phyloP scores from a whole-genome alignment of 1,140 invertebrate genomes.

The Teleogryllus occipitalis region DNA sequence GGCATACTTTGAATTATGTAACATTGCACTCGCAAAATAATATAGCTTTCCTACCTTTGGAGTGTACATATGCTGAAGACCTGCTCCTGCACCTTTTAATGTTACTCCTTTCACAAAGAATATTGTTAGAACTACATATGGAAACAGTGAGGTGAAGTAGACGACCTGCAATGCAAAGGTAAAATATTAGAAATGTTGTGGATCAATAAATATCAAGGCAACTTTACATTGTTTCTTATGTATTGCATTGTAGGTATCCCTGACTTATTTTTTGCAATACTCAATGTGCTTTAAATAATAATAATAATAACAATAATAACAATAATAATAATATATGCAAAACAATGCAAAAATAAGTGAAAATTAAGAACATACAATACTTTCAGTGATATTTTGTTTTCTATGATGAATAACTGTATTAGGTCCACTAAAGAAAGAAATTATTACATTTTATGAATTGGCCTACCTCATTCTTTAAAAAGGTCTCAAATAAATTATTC shows the following conservation, averaged over 20 bases:
- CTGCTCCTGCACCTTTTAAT: constrained; percentile 77
- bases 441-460: too few relatives aligned
- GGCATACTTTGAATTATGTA: too few relatives aligned
- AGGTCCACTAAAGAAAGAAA: too few relatives aligned
- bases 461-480: neutral
- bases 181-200: neutral
- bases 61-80: constrained; percentile 84
- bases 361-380: too few relatives aligned
- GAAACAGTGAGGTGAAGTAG: constrained; percentile 93
- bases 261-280: neutral
- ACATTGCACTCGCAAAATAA: neutral
- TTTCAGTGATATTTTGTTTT: too few relatives aligned
- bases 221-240: neutral
- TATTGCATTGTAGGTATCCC: neutral
- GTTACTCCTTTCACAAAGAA: constrained; percentile 90
- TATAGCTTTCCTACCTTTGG: constrained; percentile 57
- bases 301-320: constrained; percentile 11
- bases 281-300: neutral
- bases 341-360: neutral
- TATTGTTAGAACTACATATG: constrained; percentile 89
- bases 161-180: constrained; percentile 58
- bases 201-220: neutral
- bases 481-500: neutral
- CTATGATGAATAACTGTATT: too few relatives aligned
- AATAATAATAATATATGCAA: neutral